phyloP scores from a whole-genome alignment of 1,140 invertebrate species.

The Proctacanthus coquilletti region DNA sequence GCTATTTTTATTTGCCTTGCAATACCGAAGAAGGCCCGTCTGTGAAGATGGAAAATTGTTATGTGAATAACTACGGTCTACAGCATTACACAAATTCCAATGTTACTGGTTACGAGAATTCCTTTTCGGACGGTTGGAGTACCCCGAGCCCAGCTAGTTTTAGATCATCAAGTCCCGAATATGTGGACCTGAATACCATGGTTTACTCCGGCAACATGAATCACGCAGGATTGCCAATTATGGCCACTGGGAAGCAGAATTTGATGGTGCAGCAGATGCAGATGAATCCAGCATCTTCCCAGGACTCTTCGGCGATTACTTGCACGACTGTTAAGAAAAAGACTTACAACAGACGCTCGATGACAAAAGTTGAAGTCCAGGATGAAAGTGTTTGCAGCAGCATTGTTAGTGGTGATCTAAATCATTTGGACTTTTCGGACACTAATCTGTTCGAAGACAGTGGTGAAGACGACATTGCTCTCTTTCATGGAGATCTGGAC shows the following conservation, averaged over 20 bases:
- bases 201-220: too few relatives aligned
- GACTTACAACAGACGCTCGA: too few relatives aligned
- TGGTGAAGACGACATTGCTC: not conserved
- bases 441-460: not conserved
- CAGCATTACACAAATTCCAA: constrained; percentile 7
- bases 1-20: constrained; percentile 1
- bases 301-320: too few relatives aligned
- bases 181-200: constrained; percentile 27
- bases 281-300: too few relatives aligned
- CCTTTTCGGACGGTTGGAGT: constrained; percentile 38
- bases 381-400: not conserved
- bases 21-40: not conserved
- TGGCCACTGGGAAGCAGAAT: too few relatives aligned
- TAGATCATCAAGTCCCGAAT: constrained; percentile 37
- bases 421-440: constrained; percentile 2
- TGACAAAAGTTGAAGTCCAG: not conserved
- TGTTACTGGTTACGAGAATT: constrained; percentile 25
- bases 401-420: constrained; percentile 2
- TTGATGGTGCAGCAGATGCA: too few relatives aligned
- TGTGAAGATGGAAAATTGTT: not conserved
- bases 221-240: too few relatives aligned
- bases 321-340: too few relatives aligned
- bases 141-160: constrained; percentile 41
- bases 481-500: not conserved
- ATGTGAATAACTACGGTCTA: not conserved